Percentiles rank a stretch among this genome's conserved stretches.
phyloP scores from a whole-genome alignment of 2,888 invertebrate species.

The Lomographa bimaculata region DNA sequence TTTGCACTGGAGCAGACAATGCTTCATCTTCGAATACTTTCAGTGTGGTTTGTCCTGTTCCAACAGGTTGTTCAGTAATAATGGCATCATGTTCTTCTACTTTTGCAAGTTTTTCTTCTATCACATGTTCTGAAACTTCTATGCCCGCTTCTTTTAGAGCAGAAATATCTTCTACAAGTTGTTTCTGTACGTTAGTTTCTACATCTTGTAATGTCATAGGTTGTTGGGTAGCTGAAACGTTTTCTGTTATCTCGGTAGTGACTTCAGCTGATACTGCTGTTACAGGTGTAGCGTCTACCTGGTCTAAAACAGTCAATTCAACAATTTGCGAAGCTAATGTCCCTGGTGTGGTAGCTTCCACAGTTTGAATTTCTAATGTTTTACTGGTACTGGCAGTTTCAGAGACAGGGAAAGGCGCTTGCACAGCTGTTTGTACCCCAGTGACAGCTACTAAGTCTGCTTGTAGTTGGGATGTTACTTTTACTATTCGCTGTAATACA shows the following conservation, averaged over 20 bases:
- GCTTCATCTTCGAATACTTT: no score
- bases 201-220: conserved; percentile 1
- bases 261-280: not conserved
- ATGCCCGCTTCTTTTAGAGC: conserved; percentile 9
- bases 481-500: conserved; percentile 47
- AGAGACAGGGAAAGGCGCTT: conserved; percentile 33
- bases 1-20: conserved; percentile 8
- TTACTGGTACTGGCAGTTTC: conserved; percentile 12
- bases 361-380: conserved; percentile 13
- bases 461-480: conserved; percentile 54
- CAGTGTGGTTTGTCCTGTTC: no score
- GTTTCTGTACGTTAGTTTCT: conserved; percentile 1
- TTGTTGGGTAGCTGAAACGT: conserved; percentile 1
- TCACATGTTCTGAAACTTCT: conserved; percentile 3
- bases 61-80: conserved; percentile 9
- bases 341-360: conserved; percentile 13
- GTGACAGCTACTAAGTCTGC: conserved; percentile 53
- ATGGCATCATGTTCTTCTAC: conserved; percentile 8
- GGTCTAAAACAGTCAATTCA: conserved; percentile 24
- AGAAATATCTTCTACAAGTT: not conserved
- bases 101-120: conserved; percentile 21
- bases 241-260: conserved; percentile 5
- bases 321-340: conserved; percentile 10
- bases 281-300: no score
- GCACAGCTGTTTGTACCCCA: conserved; percentile 40